These are phyloP conservation scores for Caenorhabditis panamensis DNA, from an alignment of 2,888 invertebrate genomes.

Conservation along the genomic window DNA sequence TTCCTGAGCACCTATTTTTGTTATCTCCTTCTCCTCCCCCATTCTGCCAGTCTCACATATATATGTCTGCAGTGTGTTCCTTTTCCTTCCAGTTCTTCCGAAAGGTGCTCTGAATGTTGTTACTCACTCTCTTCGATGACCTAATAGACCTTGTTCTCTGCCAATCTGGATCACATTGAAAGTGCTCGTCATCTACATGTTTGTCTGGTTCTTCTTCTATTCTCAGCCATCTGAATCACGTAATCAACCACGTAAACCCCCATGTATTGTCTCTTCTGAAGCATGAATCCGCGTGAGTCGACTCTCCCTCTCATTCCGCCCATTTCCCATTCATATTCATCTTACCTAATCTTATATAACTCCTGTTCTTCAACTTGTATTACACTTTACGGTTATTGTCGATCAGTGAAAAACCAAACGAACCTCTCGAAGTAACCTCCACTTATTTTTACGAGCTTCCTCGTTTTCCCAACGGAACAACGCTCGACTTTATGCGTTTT, in stretches of 20 bases:
- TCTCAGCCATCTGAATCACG: constrained; percentile 22
- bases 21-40: neutral
- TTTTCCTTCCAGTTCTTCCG: neutral
- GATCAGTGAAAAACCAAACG: too few species aligned
- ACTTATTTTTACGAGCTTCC: constrained; percentile 28
- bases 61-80: neutral
- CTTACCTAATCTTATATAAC: constrained; percentile 36
- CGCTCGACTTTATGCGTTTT: neutral
- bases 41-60: neutral
- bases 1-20: constrained; percentile 14
- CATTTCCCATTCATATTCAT: too few species aligned
- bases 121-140: too few species aligned
- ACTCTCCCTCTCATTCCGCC: constrained; percentile 27
- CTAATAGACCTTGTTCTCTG: neutral
- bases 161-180: neutral
- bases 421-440: constrained; percentile 21
- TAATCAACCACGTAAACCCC: constrained; percentile 44
- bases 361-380: too few species aligned
- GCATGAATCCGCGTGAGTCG: constrained; percentile 41
- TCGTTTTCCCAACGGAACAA: neutral
- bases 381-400: too few species aligned
- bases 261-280: constrained; percentile 17
- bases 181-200: constrained; percentile 4
- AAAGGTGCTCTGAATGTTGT: neutral
- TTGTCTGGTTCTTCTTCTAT: neutral